A percentile compares a stretch with the other conserved stretches of the same genome.
Conservation (phyloP, 1,140 invertebrate genomes). For the Nixonia krombeini region DNA sequence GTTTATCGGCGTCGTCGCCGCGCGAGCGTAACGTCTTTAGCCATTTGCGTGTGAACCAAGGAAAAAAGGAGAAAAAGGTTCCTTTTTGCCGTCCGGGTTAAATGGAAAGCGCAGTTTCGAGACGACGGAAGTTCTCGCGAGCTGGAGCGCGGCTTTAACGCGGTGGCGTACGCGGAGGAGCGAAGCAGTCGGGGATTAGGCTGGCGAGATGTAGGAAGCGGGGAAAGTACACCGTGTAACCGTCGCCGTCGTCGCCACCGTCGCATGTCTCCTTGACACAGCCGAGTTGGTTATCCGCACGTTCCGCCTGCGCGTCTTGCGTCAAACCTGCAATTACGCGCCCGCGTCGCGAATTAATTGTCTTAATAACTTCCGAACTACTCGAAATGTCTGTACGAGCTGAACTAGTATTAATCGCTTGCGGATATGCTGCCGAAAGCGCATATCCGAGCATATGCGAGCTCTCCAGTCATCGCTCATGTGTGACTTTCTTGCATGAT, state of each 20-base stretch:
- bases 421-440: neutral
- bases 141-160: slow-evolving; percentile 21
- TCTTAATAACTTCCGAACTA: slow-evolving; percentile 12
- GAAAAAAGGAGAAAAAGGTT: slow-evolving; percentile 30
- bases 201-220: slow-evolving; percentile 26
- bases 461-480: too few species aligned
- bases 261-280: slow-evolving; percentile 6
- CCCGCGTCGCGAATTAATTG: slow-evolving; percentile 17
- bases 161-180: slow-evolving; percentile 11
- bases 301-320: slow-evolving; percentile 16
- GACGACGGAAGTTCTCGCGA: slow-evolving; percentile 17
- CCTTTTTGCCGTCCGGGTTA: slow-evolving; percentile 22
- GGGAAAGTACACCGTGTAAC: slow-evolving; percentile 14
- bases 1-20: slow-evolving; percentile 7
- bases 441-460: too few species aligned
- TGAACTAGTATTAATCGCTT: neutral
- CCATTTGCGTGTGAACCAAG: slow-evolving; percentile 18
- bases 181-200: slow-evolving; percentile 34
- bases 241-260: neutral
- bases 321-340: slow-evolving; percentile 17
- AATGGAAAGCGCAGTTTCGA: slow-evolving; percentile 20
- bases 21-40: slow-evolving; percentile 13
- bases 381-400: slow-evolving; percentile 3
- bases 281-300: slow-evolving; percentile 26
- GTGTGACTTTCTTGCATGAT: too few species aligned